These are phyloP conservation scores for Bradynema listronoti DNA, from an alignment of 1,140 invertebrate species.

Conservation along the genomic window DNA sequence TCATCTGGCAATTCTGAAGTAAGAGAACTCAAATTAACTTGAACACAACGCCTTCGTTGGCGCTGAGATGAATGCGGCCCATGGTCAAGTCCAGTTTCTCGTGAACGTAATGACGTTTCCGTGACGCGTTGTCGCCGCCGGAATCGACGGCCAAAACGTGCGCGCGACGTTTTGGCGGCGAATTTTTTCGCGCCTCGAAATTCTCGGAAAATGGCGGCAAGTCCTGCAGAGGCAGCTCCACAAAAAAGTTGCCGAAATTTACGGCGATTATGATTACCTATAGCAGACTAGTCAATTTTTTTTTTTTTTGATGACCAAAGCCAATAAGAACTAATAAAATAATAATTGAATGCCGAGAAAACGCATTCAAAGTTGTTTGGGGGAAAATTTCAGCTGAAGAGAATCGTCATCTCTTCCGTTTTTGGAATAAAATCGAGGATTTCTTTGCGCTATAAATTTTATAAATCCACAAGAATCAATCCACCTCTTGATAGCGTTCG, in stretches of 20 bases:
- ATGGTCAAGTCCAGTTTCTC: conserved; percentile 20
- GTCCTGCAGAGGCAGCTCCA: conserved; percentile 25
- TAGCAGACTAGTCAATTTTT: too few species aligned
- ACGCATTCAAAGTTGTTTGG: background rate
- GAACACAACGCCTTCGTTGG: conserved; percentile 31
- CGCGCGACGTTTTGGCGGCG: conserved; percentile 13
- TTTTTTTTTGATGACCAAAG: too few species aligned
- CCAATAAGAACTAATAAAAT: background rate
- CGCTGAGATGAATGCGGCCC: conserved; percentile 17
- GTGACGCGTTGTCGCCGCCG: background rate
- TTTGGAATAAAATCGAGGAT: background rate
- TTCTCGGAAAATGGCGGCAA: conserved; percentile 21
- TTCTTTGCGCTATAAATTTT: background rate
- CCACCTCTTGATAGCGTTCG: background rate
- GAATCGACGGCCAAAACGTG: conserved; percentile 26
- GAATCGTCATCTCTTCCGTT: background rate
- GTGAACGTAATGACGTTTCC: conserved; percentile 16
- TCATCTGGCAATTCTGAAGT: too few species aligned
- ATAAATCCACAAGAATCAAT: background rate
- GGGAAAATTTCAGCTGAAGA: background rate
- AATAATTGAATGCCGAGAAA: background rate
- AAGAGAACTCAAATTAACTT: conserved; percentile 13
- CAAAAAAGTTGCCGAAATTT: conserved; percentile 20
- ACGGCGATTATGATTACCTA: conserved; percentile 29
- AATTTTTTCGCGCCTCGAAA: background rate